Conservation (phyloP, 2,113 vertebrate species). For the Cranoglanis bouderius region DNA sequence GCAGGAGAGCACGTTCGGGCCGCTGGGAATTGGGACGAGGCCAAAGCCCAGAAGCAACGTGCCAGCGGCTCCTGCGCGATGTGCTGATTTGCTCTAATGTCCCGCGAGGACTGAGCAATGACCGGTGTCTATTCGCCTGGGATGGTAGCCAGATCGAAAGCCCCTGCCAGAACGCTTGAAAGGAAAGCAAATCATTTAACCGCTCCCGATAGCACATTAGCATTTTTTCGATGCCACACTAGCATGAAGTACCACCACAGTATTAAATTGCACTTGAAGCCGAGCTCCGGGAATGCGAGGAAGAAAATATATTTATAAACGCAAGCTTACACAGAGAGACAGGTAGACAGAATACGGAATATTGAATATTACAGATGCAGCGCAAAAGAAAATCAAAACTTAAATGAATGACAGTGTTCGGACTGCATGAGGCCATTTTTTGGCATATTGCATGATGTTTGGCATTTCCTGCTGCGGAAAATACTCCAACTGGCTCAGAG, state of each 20-base stretch:
- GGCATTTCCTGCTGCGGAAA: not conserved
- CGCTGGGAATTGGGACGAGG: conserved; percentile 63
- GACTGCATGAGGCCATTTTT: not conserved
- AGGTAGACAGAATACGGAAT: conserved; percentile 16
- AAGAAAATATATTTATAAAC: conserved; percentile 9
- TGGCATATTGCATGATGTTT: not conserved
- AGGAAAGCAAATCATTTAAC: conserved; percentile 75
- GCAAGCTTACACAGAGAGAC: not conserved
- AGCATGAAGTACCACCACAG: conserved; percentile 57
- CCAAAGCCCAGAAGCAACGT: conserved; percentile 41
- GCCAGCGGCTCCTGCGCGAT: conserved; percentile 56
- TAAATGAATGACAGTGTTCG: not conserved
- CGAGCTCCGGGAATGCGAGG: conserved; percentile 19
- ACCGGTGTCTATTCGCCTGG: conserved; percentile 69
- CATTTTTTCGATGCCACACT: conserved; percentile 62
- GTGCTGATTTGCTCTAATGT: conserved; percentile 73
- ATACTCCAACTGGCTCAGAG: not conserved
- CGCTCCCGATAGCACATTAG: conserved; percentile 66
- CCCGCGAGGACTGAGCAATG: conserved; percentile 70
- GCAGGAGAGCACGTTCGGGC: conserved; percentile 53
- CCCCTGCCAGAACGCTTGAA: conserved; percentile 73
- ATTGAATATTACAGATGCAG: not conserved
- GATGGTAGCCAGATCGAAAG: conserved; percentile 71
- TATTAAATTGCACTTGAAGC: conserved; percentile 52
- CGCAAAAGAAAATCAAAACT: not conserved